These are phyloP conservation scores for Campylorhamphus procurvoides DNA, from an alignment of 2,113 vertebrate species.

Conservation along the genomic window DNA sequence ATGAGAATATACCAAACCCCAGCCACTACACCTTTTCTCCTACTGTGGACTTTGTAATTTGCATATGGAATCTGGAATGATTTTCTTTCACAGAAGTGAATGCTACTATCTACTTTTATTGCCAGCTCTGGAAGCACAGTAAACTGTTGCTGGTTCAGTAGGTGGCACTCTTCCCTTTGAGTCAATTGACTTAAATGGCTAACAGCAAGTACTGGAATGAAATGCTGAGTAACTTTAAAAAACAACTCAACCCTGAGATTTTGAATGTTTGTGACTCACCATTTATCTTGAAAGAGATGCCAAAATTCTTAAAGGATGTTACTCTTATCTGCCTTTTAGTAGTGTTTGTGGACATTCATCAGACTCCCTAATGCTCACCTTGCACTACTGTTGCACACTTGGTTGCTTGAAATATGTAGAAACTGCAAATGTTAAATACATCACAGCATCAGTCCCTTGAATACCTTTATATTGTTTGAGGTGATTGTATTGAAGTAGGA, in stretches of 20 bases:
- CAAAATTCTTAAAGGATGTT: not conserved
- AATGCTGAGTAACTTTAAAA: not conserved
- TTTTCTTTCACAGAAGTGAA: not conserved
- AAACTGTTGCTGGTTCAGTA: constrained; percentile 57
- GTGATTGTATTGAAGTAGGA: not conserved
- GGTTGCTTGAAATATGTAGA: not conserved
- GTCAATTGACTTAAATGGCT: not conserved
- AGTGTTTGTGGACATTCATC: not conserved
- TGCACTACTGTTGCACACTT: not conserved
- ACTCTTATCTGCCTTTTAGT: not conserved
- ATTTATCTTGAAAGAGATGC: not conserved
- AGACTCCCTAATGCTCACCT: not conserved
- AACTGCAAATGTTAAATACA: not conserved
- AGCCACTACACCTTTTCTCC: not conserved
- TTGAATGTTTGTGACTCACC: not conserved
- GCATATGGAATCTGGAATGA: not conserved
- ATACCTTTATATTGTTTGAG: not conserved
- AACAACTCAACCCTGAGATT: not conserved
- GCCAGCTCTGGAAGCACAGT: not conserved
- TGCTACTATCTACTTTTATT: not conserved
- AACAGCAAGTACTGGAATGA: not conserved
- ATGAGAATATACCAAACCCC: not conserved
- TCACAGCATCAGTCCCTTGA: not conserved
- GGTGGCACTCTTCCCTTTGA: constrained; percentile 75
- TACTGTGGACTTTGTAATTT: not conserved